phyloP scores from a whole-genome alignment of 37 sponge, comb jelly and placozoan species.

The Cladorhizidae sp. region DNA sequence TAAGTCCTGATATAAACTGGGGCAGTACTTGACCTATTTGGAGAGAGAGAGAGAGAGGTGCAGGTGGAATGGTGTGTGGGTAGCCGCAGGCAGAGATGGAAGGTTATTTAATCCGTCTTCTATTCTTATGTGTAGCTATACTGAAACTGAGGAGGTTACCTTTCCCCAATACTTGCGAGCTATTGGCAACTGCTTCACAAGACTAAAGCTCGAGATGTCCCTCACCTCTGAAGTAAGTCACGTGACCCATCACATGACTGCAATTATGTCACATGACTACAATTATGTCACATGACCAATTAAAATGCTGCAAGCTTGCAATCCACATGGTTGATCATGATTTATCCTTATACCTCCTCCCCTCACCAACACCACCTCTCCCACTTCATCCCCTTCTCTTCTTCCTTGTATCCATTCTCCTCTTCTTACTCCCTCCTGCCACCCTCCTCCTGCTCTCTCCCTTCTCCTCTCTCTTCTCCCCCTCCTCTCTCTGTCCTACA shows the following conservation, averaged over 20 bases:
- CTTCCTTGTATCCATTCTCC: not conserved
- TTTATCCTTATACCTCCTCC: not conserved
- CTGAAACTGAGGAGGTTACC: slow-evolving; percentile 4
- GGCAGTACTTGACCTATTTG: too few relatives aligned
- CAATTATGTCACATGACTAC: not conserved
- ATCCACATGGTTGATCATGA: too few relatives aligned
- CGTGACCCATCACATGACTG: not conserved
- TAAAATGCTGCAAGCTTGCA: too few relatives aligned
- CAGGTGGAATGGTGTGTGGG: too few relatives aligned
- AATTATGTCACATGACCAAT: not conserved
- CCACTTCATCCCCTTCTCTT: not conserved
- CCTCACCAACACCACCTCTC: not conserved
- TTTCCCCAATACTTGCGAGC: slow-evolving; percentile 42
- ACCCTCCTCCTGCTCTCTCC: not conserved
- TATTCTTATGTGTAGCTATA: not conserved
- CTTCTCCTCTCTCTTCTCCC: not conserved
- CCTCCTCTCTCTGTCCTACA: not conserved
- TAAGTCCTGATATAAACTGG: too few relatives aligned
- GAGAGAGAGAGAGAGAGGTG: not conserved
- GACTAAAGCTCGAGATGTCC: slow-evolving; percentile 37
- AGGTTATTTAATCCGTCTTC: not conserved
- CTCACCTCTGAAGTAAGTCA: slow-evolving; percentile 41
- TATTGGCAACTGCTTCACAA: slow-evolving; percentile 38
- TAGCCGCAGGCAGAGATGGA: too few relatives aligned
- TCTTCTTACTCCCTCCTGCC: not conserved